A percentile compares a stretch with the other conserved stretches of the same genome.
Conservation (phyloP, 2,797 vertebrate species). For the Peromyscus attwateri region DNA sequence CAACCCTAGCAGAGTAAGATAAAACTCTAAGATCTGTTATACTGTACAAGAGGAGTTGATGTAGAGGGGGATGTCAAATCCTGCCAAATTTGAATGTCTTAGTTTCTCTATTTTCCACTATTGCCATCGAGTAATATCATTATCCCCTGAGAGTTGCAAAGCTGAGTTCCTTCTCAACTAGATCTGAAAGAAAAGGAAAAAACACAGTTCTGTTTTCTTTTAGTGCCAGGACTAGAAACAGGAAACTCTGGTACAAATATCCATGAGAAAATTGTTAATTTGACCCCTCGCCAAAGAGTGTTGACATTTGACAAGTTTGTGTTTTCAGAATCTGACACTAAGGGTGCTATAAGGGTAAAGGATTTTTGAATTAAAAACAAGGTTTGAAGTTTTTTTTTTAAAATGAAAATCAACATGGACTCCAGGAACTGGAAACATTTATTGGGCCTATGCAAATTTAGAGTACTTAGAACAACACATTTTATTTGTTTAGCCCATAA, state of each 20-base stretch:
- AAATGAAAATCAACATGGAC: not conserved
- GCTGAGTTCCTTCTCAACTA: not conserved
- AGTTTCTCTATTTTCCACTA: constrained; percentile 6
- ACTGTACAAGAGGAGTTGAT: not conserved
- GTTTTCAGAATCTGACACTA: constrained; percentile 46
- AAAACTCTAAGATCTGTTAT: not conserved
- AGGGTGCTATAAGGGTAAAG: constrained; percentile 42
- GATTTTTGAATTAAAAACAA: constrained; percentile 44
- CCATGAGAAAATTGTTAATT: constrained; percentile 67
- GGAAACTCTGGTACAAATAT: constrained; percentile 31
- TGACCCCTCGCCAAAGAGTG: constrained; percentile 49
- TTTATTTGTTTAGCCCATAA: not conserved
- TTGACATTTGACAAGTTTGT: constrained; percentile 61
- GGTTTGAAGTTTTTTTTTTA: constrained; percentile 1
- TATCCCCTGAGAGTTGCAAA: not conserved
- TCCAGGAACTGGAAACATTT: constrained; percentile 52
- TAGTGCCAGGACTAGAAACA: not conserved
- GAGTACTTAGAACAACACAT: not conserved
- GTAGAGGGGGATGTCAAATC: not conserved
- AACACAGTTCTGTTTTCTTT: constrained; percentile 46
- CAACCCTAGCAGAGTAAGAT: not conserved
- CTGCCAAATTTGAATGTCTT: constrained; percentile 14
- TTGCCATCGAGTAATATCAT: not conserved
- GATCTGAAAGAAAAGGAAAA: constrained; percentile 42
- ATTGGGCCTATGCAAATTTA: not conserved